Percentiles rank a stretch among this genome's conserved stretches.
Evolutionary conservation across 1,140 invertebrate species (phyloP).

Genomic region (Diachasma alloeum): DNA sequence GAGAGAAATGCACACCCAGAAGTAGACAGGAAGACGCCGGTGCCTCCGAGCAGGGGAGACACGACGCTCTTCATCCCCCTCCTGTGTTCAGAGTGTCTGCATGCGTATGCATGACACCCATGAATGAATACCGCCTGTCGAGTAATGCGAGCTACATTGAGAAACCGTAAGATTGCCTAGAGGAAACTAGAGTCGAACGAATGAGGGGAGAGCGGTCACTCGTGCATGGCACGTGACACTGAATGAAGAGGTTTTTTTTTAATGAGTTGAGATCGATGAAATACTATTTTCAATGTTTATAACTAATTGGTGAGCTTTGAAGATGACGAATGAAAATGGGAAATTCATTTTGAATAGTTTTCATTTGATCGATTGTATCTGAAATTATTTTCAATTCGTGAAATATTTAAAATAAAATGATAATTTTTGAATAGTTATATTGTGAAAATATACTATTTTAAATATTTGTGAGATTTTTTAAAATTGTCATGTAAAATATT

Average conservation of each 20-base stretch:
- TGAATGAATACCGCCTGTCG: constrained; percentile 40
- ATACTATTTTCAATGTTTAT: too few relatives aligned
- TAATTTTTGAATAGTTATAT: too few relatives aligned
- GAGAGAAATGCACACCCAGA: background rate
- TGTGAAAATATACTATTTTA: too few relatives aligned
- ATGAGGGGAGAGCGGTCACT: background rate
- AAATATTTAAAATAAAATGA: too few relatives aligned
- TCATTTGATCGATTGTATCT: too few relatives aligned
- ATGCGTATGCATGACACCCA: constrained; percentile 39
- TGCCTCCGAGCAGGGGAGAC: background rate
- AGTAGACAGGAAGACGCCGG: background rate
- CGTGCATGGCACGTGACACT: constrained; percentile 29
- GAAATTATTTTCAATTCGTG: too few relatives aligned
- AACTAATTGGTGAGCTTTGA: too few relatives aligned
- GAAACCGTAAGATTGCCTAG: constrained; percentile 50
- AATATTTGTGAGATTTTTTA: too few relatives aligned
- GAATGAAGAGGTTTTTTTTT: constrained; percentile 48
- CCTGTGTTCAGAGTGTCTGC: background rate
- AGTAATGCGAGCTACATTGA: constrained; percentile 53
- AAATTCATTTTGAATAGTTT: too few relatives aligned
- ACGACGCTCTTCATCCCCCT: background rate
- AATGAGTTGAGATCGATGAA: background rate
- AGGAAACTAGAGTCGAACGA: background rate
- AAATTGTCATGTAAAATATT: too few relatives aligned
- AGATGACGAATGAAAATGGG: too few relatives aligned